Percentiles rank a stretch among this genome's conserved stretches.
Conservation (phyloP, 2,797 vertebrate genomes). For the Brachyrhaphis roseni region DNA sequence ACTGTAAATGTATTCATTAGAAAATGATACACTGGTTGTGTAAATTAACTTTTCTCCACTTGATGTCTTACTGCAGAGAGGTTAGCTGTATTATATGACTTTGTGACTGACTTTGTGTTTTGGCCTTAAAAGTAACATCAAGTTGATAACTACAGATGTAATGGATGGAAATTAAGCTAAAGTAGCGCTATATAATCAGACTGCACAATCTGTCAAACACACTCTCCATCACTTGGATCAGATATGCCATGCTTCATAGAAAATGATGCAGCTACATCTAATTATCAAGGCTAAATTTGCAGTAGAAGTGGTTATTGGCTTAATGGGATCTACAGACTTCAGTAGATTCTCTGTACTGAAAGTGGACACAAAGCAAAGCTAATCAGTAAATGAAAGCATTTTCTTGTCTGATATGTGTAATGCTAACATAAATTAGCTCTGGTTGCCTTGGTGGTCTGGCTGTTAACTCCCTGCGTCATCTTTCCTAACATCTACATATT, state of each 20-base stretch:
- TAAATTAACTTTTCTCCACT: background rate
- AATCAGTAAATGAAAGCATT: background rate
- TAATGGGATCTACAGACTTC: background rate
- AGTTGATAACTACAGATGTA: background rate
- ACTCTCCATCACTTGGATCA: background rate
- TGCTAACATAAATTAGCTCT: background rate
- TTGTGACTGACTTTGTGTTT: background rate
- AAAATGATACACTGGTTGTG: background rate
- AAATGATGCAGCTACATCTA: background rate
- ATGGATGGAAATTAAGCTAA: background rate
- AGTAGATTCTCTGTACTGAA: background rate
- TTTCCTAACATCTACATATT: background rate
- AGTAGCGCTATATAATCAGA: background rate
- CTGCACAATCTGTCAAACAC: background rate
- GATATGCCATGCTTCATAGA: background rate
- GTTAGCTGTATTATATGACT: background rate
- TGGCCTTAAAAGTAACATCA: background rate
- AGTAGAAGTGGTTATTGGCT: background rate
- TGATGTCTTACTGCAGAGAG: background rate
- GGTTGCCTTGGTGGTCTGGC: background rate
- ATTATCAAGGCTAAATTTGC: background rate
- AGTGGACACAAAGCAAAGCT: background rate
- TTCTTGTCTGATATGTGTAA: background rate
- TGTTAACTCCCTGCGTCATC: background rate
- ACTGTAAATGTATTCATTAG: background rate